Percentiles rank a stretch among this genome's conserved stretches.
Conservation (phyloP, 2,113 vertebrate genomes). For the Thalassoma bifasciatum region DNA sequence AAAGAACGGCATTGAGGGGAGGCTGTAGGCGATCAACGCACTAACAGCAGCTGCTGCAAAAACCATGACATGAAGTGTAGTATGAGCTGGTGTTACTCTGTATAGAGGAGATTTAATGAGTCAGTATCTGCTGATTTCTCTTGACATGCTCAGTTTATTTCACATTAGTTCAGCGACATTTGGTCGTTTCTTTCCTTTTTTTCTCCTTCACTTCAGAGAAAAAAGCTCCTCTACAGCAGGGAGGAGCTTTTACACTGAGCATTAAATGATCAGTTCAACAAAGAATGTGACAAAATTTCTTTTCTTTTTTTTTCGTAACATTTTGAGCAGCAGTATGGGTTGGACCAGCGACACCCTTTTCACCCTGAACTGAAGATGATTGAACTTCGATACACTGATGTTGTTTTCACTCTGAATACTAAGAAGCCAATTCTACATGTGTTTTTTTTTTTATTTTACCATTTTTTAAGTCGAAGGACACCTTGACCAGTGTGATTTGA, state of each 20-base stretch:
- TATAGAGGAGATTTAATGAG: not conserved
- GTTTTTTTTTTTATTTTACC: too few species aligned
- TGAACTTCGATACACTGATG: too few species aligned
- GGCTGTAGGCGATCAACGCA: not conserved
- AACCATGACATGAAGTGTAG: not conserved
- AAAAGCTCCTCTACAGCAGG: not conserved
- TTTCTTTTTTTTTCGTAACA: too few species aligned
- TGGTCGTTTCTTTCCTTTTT: not conserved
- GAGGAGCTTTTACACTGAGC: not conserved
- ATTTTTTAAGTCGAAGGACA: too few species aligned
- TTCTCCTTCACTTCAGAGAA: not conserved
- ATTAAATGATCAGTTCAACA: too few species aligned
- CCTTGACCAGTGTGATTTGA: too few species aligned
- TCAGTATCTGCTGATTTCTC: not conserved
- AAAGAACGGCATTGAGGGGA: conserved; percentile 3
- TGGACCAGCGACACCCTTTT: too few species aligned
- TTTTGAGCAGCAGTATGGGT: too few species aligned
- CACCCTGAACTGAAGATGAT: too few species aligned
- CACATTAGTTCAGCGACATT: not conserved
- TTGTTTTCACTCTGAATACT: too few species aligned
- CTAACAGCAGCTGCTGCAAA: not conserved
- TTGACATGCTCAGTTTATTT: not conserved
- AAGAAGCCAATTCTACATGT: too few species aligned
- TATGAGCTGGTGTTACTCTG: not conserved
- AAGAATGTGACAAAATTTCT: too few species aligned